A percentile compares a stretch with the other conserved stretches of the same genome.
These are phyloP conservation scores for Podarcis cretensis DNA, from an alignment of 2,113 vertebrate genomes.

Conservation along the genomic window DNA sequence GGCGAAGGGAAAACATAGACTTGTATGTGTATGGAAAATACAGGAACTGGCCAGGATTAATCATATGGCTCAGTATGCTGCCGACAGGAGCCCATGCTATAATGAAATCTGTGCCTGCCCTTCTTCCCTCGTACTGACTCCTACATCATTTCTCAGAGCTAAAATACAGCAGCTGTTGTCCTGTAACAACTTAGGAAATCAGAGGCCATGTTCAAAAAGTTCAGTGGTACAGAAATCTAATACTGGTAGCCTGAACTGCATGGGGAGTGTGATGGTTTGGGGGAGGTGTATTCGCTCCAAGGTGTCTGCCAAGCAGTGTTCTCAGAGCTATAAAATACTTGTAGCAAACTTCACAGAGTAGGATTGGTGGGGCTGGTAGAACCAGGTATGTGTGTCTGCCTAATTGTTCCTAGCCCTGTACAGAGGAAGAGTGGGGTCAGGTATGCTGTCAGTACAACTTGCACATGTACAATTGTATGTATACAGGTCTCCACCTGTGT, in stretches of 20 bases:
- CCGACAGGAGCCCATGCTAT: neutral
- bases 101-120: neutral
- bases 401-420: neutral
- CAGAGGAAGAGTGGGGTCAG: too few relatives aligned
- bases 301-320: neutral
- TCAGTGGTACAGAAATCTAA: neutral
- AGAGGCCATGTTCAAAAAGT: neutral
- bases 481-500: neutral
- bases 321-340: neutral
- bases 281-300: neutral
- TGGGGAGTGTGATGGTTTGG: neutral
- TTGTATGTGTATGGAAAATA: neutral
- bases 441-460: too few relatives aligned
- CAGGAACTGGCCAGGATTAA: slow-evolving; percentile 6
- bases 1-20: slow-evolving; percentile 9
- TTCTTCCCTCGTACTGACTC: neutral
- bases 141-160: neutral
- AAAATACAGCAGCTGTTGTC: neutral
- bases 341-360: neutral
- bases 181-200: neutral
- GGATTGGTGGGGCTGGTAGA: neutral
- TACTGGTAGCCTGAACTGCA: neutral
- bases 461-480: neutral
- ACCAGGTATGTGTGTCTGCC: neutral
- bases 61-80: neutral